Base-by-base conservation (phyloP, 2,797 vertebrate genomes). In the Rhinophrynus dorsalis region DNA sequence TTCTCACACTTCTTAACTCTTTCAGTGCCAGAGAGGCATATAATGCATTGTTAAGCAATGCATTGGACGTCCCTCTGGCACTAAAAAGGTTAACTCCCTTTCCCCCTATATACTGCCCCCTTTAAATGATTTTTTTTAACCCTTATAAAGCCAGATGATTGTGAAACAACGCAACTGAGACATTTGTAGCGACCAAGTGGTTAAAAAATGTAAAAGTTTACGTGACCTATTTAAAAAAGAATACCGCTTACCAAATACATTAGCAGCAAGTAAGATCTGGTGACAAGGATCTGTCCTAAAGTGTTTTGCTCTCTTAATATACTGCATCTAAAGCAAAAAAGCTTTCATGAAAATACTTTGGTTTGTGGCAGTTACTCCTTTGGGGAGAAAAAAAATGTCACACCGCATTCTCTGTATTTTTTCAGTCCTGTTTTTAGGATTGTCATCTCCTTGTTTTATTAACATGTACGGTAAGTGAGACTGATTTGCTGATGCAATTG, bases 261-360 rank as follows among this genome's bases (percentile, higher is more conserved):
- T 92, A 88, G 75, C 89, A 84, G 89, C 92, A 86, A 90, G 86
- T 93, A 93, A 94, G 93, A 87, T 85, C 90, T 89, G 91, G 88
- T 92, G 90, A 93, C 89, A 93, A 85, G 81, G 77, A 86, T 82
- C 81, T 89, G 86, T 93, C 87, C 91, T 88, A 87, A 89, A 89
- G 87, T 92, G 85, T 84, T 90, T 87, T 85, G 87, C 87, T 89
- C 82, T 84, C 85, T 89, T 88, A 89, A 88, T 92, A 89, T 89
- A 86, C 85, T 88, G 85, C 88, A 90, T 92, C 89, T 92, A 89
- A 84, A 77, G 81, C 86, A 92, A 93, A 89, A 86, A 83, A 92
- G 87, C 86, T 90, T 91, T 92, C 85, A 80, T 83, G 86, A 90
- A 86, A 92, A 90, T 85, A 76, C 77, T 82, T 86, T 83, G 88